Evolutionary conservation across 2,888 invertebrate species (phyloP).

Genomic region (Microchrysa polita): DNA sequence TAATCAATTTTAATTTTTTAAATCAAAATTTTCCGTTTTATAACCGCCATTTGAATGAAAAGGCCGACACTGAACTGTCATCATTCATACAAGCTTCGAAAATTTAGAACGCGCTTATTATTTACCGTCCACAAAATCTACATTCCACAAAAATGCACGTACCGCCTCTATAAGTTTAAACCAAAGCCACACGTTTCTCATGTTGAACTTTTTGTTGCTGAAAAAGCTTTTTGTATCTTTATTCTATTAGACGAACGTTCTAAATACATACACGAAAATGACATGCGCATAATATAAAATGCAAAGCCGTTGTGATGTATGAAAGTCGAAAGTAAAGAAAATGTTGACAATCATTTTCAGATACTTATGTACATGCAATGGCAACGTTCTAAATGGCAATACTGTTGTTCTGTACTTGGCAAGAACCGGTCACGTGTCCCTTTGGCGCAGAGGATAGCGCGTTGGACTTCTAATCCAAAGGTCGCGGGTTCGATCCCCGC

Average conservation of each 20-base stretch:
- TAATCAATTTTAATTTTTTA: slow-evolving; percentile 8
- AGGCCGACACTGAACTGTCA: slow-evolving; percentile 10
- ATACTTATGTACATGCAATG: too few species aligned
- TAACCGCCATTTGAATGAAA: neutral
- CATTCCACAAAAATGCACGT: slow-evolving; percentile 1
- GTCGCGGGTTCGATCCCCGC: slow-evolving; percentile 48
- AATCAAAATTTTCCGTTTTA: neutral
- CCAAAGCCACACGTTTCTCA: slow-evolving; percentile 56
- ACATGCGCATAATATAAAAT: neutral
- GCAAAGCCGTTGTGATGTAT: neutral
- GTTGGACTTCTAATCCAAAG: slow-evolving; percentile 48
- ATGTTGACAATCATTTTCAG: too few species aligned
- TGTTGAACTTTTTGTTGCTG: slow-evolving; percentile 46
- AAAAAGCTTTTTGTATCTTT: slow-evolving; percentile 11
- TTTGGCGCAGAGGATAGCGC: slow-evolving; percentile 47
- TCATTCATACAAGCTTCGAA: slow-evolving; percentile 1
- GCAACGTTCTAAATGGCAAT: slow-evolving; percentile 17
- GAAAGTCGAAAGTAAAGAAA: neutral
- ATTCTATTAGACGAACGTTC: too few species aligned
- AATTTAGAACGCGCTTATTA: neutral
- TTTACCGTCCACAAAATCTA: too few species aligned
- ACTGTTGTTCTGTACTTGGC: neutral
- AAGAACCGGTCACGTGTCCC: slow-evolving; percentile 11
- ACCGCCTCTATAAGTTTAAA: slow-evolving; percentile 52
- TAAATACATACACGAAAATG: too few species aligned